Evolutionary conservation across 2,113 vertebrate genomes (phyloP).

Genomic region (Nettapus auritus): DNA sequence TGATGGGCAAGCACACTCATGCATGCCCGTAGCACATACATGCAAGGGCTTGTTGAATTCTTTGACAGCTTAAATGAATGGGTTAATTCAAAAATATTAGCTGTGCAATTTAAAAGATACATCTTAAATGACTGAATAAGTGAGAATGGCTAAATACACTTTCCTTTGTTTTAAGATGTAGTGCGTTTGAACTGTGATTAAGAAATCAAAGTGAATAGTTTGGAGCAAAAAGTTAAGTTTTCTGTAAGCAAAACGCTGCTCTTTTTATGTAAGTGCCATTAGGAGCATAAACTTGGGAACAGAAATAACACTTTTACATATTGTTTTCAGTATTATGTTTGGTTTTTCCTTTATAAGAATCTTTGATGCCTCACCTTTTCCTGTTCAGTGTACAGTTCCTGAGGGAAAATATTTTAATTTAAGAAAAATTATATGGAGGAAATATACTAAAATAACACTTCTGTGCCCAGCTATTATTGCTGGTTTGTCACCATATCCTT

Average conservation of each 20-base stretch:
- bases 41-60: slow-evolving; percentile 5
- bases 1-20: neutral
- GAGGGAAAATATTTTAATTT: slow-evolving; percentile 53
- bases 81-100: neutral
- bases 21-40: neutral
- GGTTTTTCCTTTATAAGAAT: slow-evolving; percentile 35
- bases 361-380: slow-evolving; percentile 62
- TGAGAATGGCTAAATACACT: neutral
- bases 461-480: neutral
- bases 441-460: slow-evolving; percentile 35
- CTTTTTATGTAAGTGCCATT: slow-evolving; percentile 51
- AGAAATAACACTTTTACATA: slow-evolving; percentile 53
- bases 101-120: neutral
- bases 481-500: neutral
- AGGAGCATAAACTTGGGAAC: slow-evolving; percentile 47
- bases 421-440: slow-evolving; percentile 47
- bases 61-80: neutral
- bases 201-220: slow-evolving; percentile 25
- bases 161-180: slow-evolving; percentile 7
- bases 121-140: neutral
- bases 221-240: slow-evolving; percentile 63
- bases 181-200: neutral
- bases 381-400: slow-evolving; percentile 45
- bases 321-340: slow-evolving; percentile 59
- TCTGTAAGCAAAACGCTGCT: slow-evolving; percentile 13